These are phyloP conservation scores for Halichoeres trimaculatus DNA, from an alignment of 2,113 vertebrate species.

Conservation along the genomic window DNA sequence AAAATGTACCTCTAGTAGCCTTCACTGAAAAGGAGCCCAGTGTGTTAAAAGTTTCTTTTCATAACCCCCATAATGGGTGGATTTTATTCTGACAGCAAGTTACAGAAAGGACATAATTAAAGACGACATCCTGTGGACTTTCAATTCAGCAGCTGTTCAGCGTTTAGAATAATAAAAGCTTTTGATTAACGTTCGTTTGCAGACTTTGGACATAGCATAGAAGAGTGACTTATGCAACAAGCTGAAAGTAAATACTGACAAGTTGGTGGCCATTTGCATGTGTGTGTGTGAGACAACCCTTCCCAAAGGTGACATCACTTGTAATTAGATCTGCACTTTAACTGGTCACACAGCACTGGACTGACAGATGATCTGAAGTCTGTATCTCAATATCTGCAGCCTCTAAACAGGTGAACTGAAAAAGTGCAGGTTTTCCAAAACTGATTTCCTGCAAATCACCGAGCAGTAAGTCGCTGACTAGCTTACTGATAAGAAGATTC, in stretches of 20 bases:
- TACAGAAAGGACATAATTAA: slow-evolving; percentile 29
- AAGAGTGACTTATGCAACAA: slow-evolving; percentile 31
- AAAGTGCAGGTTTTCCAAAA: not conserved
- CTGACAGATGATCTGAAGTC: slow-evolving; percentile 41
- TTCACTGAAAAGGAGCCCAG: not conserved
- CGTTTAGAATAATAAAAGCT: slow-evolving; percentile 14
- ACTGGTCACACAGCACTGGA: slow-evolving; percentile 38
- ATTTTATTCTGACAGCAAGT: slow-evolving; percentile 23
- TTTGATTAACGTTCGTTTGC: slow-evolving; percentile 48
- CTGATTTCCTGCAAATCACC: slow-evolving; percentile 13
- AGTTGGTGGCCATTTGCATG: not conserved
- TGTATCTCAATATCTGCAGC: slow-evolving; percentile 37
- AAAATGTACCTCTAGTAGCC: slow-evolving; percentile 8
- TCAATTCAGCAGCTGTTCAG: slow-evolving; percentile 7
- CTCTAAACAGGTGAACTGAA: slow-evolving; percentile 33
- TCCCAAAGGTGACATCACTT: slow-evolving; percentile 58
- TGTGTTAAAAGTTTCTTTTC: slow-evolving; percentile 16
- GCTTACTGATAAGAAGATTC: not conserved
- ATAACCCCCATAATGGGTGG: slow-evolving; percentile 6
- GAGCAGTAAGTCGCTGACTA: not conserved
- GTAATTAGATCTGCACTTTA: slow-evolving; percentile 62
- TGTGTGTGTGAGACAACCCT: slow-evolving; percentile 9
- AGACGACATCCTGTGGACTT: slow-evolving; percentile 7
- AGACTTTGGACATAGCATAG: slow-evolving; percentile 28
- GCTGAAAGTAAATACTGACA: slow-evolving; percentile 27